Evolutionary conservation across 2,797 vertebrate genomes (phyloP), one percentile per base, ranked within the genome.

Genomic region (Coranthus polyacanthus): DNA sequence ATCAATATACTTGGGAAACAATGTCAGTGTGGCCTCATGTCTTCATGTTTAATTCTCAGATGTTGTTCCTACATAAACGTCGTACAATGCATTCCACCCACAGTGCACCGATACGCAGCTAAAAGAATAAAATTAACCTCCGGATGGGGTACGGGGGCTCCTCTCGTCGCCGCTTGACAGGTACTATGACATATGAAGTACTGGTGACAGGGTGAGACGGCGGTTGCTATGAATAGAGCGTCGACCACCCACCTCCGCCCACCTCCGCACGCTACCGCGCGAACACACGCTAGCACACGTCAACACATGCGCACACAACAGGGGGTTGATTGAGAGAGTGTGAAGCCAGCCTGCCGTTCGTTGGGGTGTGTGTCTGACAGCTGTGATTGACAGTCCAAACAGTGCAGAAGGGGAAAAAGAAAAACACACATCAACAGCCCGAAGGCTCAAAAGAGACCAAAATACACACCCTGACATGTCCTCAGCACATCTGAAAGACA

Each of bases 351-450:
- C 70, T 32, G 86, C 53, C 43, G 58, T 46, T 80, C 62, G 37
- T 43, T 61, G 34, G 1, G 53, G 36, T 77, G 75, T 41, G 83
- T 70, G 72, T 75, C 78, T 88, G 89, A 88, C 87, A 83, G 81
- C 63, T 79, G 81, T 82, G 86, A 88, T 72, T 81, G 83, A 89
- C 83, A 82, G 75, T 55, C 68, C 64, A 77, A 80, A 80, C 78
- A 63, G 47, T 1, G 36, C 46, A 0, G 41, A 63, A 12, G 39
- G 41, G 12, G 21, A 11, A 29, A 42, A 16, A 34, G 43, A 45
- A 69, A 63, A 74, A 57, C 52, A 77, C 38, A 32, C 55, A 72
- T 51, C 69, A 47, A 77, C 79, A 66, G 15, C 53, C 74, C 37
- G 3, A 53, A 82, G 69, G 75, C 77, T 81, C 41, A 32, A 61